Base-by-base conservation (phyloP, 1,140 invertebrate genomes). In the Dendrolimus kikuchii region DNA sequence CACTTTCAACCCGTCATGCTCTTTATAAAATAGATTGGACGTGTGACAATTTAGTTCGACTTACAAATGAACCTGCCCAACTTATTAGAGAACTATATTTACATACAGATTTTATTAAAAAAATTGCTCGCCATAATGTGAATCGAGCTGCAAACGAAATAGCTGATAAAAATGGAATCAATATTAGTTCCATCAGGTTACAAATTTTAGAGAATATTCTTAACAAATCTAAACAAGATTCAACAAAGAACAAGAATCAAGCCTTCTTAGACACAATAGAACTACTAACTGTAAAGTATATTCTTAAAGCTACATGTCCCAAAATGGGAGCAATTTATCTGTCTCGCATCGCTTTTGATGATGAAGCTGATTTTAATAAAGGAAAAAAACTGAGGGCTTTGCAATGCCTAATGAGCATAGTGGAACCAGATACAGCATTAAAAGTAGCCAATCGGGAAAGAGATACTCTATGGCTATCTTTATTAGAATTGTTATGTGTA, bases 131-230 rank as follows among this genome's bases (percentile, higher is more conserved):
- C 5, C 75, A 88, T 46, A 86, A 91, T 63, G 82, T 91, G 2
- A 90, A 90, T 61, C 72, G 83, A 5, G 74, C 89, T 49, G 87
- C 87, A 9, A 87, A 86, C 53, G 89, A 90, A 72, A 90, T 90
- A 49, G 89, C 89, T 42, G 77, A 88, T 39, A 87, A 82, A 66
- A 87, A 88, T 59, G 69, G 68, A 10, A 74, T 88, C 36, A 87
- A 88, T 55, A 77, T 85, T 46, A 86, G 77, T 52, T 79, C 77
- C 4, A 81, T 87, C 40, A 71, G 86, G 67, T 85, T 87, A 50
- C 80, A 84, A 67, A 81, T 88, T 55, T 72, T 88, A 52, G 87
- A 88, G 69, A 86, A 76, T 63, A 73, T 88, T 55, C 63, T 88
- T 5, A 68, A 81, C 40, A 78, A 78, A 69, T 52, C 55, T 7